A percentile compares a stretch with the other conserved stretches of the same genome.
These are phyloP conservation scores for Quadroppia sp. DNA, from an alignment of 2,888 invertebrate genomes.

Conservation along the genomic window DNA sequence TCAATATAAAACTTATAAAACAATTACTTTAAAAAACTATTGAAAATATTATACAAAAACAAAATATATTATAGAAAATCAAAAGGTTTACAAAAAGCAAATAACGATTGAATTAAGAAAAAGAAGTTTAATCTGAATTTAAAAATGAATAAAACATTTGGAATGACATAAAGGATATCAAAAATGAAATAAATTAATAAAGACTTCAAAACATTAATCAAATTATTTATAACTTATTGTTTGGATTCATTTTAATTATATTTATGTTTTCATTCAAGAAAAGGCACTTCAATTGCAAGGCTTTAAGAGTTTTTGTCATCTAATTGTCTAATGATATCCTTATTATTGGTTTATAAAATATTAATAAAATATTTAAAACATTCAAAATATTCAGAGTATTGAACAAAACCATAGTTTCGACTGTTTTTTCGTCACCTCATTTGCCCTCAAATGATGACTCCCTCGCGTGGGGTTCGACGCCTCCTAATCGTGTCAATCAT, in stretches of 20 bases:
- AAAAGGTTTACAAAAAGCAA: background rate
- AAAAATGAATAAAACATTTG: conserved; percentile 6
- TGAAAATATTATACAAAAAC: background rate
- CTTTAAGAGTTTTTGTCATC: background rate
- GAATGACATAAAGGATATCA: conserved; percentile 33
- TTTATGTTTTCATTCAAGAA: no score
- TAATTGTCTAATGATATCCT: no score
- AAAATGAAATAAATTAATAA: conserved; percentile 12
- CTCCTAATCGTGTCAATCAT: conserved; percentile 61
- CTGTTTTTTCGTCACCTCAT: conserved; percentile 71
- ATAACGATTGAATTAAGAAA: background rate
- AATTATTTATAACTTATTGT: no score
- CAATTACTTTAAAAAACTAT: background rate
- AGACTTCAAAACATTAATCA: no score
- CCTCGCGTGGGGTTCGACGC: conserved; percentile 84
- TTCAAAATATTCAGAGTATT: conserved; percentile 61
- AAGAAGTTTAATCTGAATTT: background rate
- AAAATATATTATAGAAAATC: background rate
- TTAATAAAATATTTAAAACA: background rate
- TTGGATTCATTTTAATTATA: no score
- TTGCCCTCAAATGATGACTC: conserved; percentile 67
- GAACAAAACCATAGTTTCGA: conserved; percentile 72
- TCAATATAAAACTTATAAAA: no score
- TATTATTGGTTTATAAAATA: background rate
- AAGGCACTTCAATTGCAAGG: no score